Conservation (phyloP, 2,797 vertebrate species). For the Xyrichtys novacula region DNA sequence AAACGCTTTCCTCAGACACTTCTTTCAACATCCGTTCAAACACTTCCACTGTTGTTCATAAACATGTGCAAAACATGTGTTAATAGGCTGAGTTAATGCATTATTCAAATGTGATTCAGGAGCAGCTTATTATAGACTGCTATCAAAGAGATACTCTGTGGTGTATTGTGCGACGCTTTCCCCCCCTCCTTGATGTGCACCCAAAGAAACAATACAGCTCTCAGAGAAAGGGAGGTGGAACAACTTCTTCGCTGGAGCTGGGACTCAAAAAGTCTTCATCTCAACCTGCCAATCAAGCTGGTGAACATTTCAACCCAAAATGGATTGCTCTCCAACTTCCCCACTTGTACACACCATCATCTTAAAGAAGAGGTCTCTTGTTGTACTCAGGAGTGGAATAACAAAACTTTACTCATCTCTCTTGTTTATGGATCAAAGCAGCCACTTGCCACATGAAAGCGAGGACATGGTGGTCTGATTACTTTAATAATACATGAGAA, state of each 20-base stretch:
- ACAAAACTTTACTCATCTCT: conserved; percentile 62
- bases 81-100: conserved; percentile 44
- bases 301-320: conserved; percentile 53
- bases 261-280: conserved; percentile 22
- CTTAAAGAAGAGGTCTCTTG: conserved; percentile 21
- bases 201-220: conserved; percentile 31
- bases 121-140: conserved; percentile 50
- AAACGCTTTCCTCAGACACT: conserved; percentile 2
- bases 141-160: conserved; percentile 41
- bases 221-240: neutral
- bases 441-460: conserved; percentile 69
- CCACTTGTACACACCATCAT: conserved; percentile 34
- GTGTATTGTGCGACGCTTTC: conserved; percentile 17
- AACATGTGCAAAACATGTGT: conserved; percentile 40
- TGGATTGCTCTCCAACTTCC: conserved; percentile 39
- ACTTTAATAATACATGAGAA: conserved; percentile 88
- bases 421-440: conserved; percentile 77
- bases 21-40: conserved; percentile 18
- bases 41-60: conserved; percentile 27
- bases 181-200: conserved; percentile 20
- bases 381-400: conserved; percentile 24
- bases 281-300: conserved; percentile 36
- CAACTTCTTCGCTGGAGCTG: neutral
- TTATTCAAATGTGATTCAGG: conserved; percentile 55
- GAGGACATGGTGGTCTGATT: conserved; percentile 80